Conservation (phyloP, 2,888 invertebrate species). For the Tetanocera ferruginea region DNA sequence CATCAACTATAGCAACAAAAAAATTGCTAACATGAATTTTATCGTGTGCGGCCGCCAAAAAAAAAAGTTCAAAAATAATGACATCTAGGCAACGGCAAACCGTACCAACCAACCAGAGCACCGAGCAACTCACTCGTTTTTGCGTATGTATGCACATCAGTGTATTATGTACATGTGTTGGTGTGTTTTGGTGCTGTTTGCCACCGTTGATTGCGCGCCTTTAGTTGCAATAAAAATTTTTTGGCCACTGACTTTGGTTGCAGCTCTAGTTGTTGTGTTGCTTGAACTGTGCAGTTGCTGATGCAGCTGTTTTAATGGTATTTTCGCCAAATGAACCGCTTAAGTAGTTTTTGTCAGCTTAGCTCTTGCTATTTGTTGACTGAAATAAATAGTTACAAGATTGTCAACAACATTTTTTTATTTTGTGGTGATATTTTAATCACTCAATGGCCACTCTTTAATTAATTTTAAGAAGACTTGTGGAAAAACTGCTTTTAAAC, state of each 20-base stretch:
- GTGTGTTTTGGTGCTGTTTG: not conserved
- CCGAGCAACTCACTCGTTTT: not conserved
- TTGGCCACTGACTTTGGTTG: not conserved
- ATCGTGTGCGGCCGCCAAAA: not conserved
- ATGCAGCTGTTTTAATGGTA: not conserved
- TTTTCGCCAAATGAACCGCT: not conserved
- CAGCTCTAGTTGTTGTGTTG: not conserved
- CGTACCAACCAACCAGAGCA: not conserved
- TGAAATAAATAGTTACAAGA: too few species aligned
- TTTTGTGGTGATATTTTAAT: too few species aligned
- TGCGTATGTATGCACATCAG: not conserved
- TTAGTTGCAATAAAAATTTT: constrained; percentile 17
- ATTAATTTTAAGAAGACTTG: too few species aligned
- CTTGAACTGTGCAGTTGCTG: not conserved
- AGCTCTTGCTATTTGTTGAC: too few species aligned
- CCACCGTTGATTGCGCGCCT: not conserved
- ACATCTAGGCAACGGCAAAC: not conserved
- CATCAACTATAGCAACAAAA: constrained; percentile 11
- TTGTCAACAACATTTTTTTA: too few species aligned
- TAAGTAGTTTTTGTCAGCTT: too few species aligned
- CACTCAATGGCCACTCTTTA: too few species aligned
- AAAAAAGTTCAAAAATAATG: not conserved
- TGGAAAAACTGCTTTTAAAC: too few species aligned
- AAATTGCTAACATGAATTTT: constrained; percentile 4
- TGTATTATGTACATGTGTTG: not conserved